phyloP scores from a whole-genome alignment of 2,888 invertebrate genomes.

The Drosophila pseudotalamancana region DNA sequence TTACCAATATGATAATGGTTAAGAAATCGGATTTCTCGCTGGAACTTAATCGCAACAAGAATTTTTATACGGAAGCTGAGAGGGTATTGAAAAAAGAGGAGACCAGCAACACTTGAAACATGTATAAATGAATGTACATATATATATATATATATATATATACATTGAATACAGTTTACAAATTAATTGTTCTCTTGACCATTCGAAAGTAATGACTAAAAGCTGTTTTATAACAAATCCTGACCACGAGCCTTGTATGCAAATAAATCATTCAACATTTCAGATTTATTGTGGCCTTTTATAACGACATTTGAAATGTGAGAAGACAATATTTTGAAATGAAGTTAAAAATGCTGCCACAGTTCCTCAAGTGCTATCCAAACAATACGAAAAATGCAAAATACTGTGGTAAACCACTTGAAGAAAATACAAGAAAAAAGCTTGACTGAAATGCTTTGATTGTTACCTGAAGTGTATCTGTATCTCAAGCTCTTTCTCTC shows the following conservation, averaged over 20 bases:
- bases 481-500: conserved; percentile 48
- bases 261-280: neutral
- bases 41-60: conserved; percentile 41
- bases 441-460: conserved; percentile 59
- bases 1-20: conserved; percentile 40
- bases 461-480: conserved; percentile 61
- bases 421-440: conserved; percentile 14
- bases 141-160: neutral
- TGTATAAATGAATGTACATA: neutral
- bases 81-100: neutral
- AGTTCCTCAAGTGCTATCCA: conserved; percentile 43
- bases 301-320: neutral
- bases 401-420: conserved; percentile 62
- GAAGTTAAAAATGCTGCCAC: neutral
- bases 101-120: neutral
- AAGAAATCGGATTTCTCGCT: conserved; percentile 50
- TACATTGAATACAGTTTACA: too few species aligned
- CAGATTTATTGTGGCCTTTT: too few species aligned
- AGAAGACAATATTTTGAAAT: neutral
- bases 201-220: neutral
- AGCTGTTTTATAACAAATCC: neutral
- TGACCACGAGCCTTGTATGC: neutral
- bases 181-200: neutral
- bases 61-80: conserved; percentile 20
- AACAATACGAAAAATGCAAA: conserved; percentile 69